These are phyloP conservation scores for Epinotia demarniana DNA, from an alignment of 2,888 invertebrate genomes.

Conservation along the genomic window DNA sequence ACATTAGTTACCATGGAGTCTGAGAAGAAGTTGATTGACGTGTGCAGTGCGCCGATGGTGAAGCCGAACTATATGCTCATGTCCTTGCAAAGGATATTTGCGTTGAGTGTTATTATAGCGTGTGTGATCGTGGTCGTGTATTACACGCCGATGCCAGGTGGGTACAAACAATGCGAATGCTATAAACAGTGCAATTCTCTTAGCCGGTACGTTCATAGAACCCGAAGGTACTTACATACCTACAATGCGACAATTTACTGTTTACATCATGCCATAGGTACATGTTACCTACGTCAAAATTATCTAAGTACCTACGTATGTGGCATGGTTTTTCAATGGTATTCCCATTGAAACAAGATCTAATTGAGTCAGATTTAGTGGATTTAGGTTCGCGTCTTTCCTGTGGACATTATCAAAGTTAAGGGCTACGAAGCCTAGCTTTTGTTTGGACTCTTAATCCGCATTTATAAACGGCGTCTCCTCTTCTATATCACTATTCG, in stretches of 20 bases:
- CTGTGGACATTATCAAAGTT: too few relatives aligned
- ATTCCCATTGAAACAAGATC: not conserved
- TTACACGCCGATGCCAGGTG: constrained; percentile 90
- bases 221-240: not conserved
- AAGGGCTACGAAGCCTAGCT: too few relatives aligned
- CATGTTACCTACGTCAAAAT: too few relatives aligned
- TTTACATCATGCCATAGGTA: not conserved
- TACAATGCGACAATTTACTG: not conserved
- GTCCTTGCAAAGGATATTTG: constrained; percentile 87
- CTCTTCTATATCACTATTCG: too few relatives aligned
- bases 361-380: not conserved
- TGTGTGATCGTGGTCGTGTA: constrained; percentile 89
- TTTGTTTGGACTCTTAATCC: too few relatives aligned
- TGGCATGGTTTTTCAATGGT: not conserved
- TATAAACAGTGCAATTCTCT: constrained; percentile 7
- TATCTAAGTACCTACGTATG: too few relatives aligned
- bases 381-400: too few relatives aligned
- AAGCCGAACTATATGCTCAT: constrained; percentile 84
- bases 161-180: constrained; percentile 28
- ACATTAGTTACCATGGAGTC: constrained; percentile 63
- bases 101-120: constrained; percentile 86
- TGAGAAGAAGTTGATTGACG: constrained; percentile 63
- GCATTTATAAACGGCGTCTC: too few relatives aligned
- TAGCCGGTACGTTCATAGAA: not conserved
- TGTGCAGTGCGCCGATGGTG: constrained; percentile 59